Base-by-base conservation (phyloP, 2,113 vertebrate species). In the Martes martes region DNA sequence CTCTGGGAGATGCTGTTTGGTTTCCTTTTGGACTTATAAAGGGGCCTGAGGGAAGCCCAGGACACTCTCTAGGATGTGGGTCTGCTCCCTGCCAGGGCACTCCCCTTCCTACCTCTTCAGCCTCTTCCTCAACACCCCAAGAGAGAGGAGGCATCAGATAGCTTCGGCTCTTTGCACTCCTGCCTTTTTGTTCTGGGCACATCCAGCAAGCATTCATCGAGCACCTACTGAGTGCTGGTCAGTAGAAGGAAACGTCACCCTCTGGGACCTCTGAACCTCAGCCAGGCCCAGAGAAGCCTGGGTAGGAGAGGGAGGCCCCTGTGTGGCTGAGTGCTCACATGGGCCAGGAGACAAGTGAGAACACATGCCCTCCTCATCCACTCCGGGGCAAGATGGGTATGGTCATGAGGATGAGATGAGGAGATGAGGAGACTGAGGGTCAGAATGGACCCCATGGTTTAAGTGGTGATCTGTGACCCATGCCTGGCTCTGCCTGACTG, bases 161-260 rank as follows among this genome's bases (percentile, higher is more conserved):
- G 14, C 50, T 39, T 39, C 10, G 2, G 47, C 36, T 59, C 7
- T 63, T 84, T 47, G 59, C 28, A 19, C 36, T 15, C 24, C 15
- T 1, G 36, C 28, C 4, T 39, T 87, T 67, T 36, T 31, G 39
- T 23, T 42, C 86, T 21, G 50, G 47, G 24, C 16, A 42, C 11
- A 8, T 57, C 18, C 23, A 24, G n/a, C 69, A 31, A 79, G 42
- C 2, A 5, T 19, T 79, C 74, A 50, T 3, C 11, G 73, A 45
- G 59, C 23, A 9, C 33, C 59, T 19, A 39, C 16, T 0, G 0
- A 52, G 24, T 21, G 45, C 33, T 2, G 4, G 23, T 65, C 15
- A 31, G 23, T 28, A 26, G 24, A 19, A 18, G 42, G 31, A 45
- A 28, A 26, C 10, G 7, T 4, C 23, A 9, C 57, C 31, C 5